Conservation (phyloP, 2,113 vertebrate genomes). For the Talpa occidentalis region DNA sequence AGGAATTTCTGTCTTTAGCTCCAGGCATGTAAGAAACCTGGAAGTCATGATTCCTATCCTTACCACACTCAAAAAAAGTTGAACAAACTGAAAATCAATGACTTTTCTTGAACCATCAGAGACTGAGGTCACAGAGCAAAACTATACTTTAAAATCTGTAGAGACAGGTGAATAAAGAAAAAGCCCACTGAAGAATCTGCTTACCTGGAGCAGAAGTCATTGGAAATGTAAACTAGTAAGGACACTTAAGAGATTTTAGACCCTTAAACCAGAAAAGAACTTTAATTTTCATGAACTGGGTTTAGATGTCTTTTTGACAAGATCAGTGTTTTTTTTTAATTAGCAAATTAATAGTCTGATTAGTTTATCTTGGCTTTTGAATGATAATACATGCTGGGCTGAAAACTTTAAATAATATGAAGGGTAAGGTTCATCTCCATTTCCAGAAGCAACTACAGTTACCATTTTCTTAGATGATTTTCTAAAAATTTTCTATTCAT, state of each 20-base stretch:
- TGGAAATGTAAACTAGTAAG: neutral
- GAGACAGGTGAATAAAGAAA: neutral
- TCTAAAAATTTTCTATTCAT: slow-evolving; percentile 9
- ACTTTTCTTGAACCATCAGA: neutral
- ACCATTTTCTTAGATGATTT: neutral
- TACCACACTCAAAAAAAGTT: neutral
- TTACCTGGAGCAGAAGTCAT: neutral
- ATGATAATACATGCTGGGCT: neutral
- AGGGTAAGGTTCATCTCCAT: neutral
- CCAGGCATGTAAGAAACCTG: neutral
- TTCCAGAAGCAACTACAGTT: neutral
- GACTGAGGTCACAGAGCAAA: neutral
- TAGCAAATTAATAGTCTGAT: slow-evolving; percentile 7
- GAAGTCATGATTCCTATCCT: neutral
- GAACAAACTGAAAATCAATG: neutral
- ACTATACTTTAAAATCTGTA: neutral
- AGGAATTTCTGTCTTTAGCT: neutral
- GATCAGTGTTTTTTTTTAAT: neutral
- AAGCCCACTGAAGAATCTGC: neutral
- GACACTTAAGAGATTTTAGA: neutral
- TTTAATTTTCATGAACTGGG: neutral
- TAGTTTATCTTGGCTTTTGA: slow-evolving; percentile 24
- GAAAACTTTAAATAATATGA: neutral
- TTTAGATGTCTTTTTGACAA: slow-evolving; percentile 6
- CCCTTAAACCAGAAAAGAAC: neutral